Evolutionary conservation across 2,888 invertebrate species (phyloP), one percentile per base, ranked within the genome.

Genomic region (Blera fallax): DNA sequence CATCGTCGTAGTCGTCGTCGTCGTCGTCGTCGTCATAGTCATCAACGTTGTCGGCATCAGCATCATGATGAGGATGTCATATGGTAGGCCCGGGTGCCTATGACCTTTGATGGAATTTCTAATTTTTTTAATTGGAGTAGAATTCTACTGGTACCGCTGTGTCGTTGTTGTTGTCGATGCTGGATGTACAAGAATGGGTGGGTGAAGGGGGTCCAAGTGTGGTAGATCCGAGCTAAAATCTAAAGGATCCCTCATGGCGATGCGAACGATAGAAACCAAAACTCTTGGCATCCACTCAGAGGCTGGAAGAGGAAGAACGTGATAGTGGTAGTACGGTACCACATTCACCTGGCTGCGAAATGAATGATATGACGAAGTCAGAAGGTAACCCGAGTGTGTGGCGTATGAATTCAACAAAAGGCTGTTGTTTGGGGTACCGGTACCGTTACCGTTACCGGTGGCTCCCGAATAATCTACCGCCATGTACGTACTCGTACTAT

Each of bases 81-180:
- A 81, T 85, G 74, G 81, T 81, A 85, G 85, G 81, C 76, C 18
- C 81, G 70, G 80, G 77, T 85, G 85, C 81, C 81, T 85, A 85
- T 85, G 85, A 85, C 85, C 85, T 85, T 85, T 85, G 85, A 85
- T 85, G 76, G 85, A 85, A 85, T 85, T 81, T 85, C 76, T 81
- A 81, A 81, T 76, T 81, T 85, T 85, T 85, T 85, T 85, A 85
- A 85, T 85, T 85, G 85, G 85, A 72, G 70, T 67, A 77, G 65
- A n/a, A 77, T 72, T 85, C 69, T 72, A 62, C 76, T 45, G 56
- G 43, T 79, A 45, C 48, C 43, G 10, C 54, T 56, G 24, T 24
- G 24, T 24, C 16, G 27, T 32, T 21, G 45, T 37, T 16, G 52
- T 52, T 10, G 27, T 18, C 40, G 21, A 1, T 27, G 45, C 11